A percentile compares a stretch with the other conserved stretches of the same genome.
phyloP scores from a whole-genome alignment of 2,113 vertebrate species.

The Crotalus horridus region DNA sequence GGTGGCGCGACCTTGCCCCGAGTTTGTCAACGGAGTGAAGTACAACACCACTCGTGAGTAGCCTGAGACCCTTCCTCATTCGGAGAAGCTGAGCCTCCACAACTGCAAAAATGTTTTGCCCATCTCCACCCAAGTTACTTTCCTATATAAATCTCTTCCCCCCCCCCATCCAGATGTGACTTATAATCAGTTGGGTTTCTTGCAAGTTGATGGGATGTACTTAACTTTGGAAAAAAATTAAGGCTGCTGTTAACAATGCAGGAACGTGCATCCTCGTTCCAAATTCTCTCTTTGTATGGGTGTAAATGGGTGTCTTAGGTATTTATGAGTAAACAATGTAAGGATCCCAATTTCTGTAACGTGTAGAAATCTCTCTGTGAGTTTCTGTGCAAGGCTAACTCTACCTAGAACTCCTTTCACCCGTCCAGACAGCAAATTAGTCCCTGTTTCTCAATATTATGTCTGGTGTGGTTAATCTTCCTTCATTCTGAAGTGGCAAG shows the following conservation, averaged over 20 bases:
- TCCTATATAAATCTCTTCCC: not conserved
- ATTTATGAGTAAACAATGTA: not conserved
- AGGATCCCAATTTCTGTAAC: not conserved
- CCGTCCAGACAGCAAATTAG: not conserved
- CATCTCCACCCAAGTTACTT: not conserved
- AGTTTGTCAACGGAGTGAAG: slow-evolving; percentile 94
- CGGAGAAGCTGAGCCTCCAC: not conserved
- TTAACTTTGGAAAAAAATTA: not conserved
- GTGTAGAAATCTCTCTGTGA: not conserved
- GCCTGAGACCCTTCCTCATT: not conserved
- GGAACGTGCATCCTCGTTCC: rapidly evolving
- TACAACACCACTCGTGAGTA: slow-evolving; percentile 97
- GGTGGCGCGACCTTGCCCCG: slow-evolving; percentile 92
- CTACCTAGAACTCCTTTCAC: not conserved
- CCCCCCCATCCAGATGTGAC: not conserved
- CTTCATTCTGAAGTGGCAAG: too few relatives aligned
- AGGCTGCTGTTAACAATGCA: not conserved
- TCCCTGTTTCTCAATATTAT: not conserved
- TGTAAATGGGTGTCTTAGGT: not conserved
- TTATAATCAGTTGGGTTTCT: not conserved
- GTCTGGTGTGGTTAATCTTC: not conserved
- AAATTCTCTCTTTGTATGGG: not conserved
- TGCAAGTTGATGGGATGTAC: not conserved
- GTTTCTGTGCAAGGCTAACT: not conserved
- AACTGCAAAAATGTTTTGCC: not conserved